Base-by-base conservation (phyloP, 1,140 invertebrate species). In the Theocolax elegans region DNA sequence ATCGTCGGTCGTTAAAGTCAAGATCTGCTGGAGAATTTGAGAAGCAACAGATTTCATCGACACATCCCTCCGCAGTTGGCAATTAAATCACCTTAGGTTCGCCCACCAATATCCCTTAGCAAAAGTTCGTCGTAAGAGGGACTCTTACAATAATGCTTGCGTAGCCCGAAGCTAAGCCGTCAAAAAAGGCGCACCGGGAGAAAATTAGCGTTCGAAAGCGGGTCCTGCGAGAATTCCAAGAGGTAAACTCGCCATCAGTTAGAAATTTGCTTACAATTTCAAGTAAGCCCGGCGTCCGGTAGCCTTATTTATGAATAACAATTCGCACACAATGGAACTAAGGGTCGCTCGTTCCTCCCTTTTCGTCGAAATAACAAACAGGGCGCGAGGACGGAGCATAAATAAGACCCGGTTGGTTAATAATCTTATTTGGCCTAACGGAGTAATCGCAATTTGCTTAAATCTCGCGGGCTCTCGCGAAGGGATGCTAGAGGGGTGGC, bases 381-480 rank as follows among this genome's bases (percentile, higher is more conserved):
- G 1, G 7, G 53, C 15, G 25, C 15, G 25, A 9, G 23, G 66
- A 74, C 58, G 49, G 74, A 73, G 76, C 78, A 81, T 77, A 81
- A 81, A 80, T 79, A 80, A 79, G 77, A 80, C 17, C 76, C 73
- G 76, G 75, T 75, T 79, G 78, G 75, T 79, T 81, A 81, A 80
- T 81, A 81, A 81, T 79, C 79, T 80, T 80, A 80, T 79, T 80
- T 78, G 75, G 76, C 75, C 77, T 78, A 79, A 79, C 77, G 75
- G 77, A 78, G 75, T 80, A 80, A 81, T 81, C 76, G 78, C 79
- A 78, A 79, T 79, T 81, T 77, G 78, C 79, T 80, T 80, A 81
- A 81, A 80, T 80, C 77, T 80, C 75, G 67, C 75, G 75, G 71
- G 65, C 75, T 73, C 68, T 63, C 72, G 62, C 70, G 51, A 51